Base-by-base conservation (phyloP, 2,113 vertebrate genomes). In the Pygoscelis adeliae region DNA sequence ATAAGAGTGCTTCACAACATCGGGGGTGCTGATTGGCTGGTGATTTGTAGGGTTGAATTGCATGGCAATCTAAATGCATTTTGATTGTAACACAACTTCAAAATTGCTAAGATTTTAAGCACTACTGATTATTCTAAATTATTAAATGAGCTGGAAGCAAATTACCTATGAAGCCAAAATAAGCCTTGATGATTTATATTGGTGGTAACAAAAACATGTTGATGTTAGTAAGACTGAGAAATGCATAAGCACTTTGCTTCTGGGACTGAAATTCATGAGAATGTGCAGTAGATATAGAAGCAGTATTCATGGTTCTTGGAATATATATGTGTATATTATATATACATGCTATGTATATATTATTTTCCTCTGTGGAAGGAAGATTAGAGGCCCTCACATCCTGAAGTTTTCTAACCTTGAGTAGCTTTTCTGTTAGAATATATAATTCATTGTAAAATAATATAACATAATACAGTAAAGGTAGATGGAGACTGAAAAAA, bases 21-120 rank as follows among this genome's bases (percentile, higher is more conserved):
- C 1, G 19, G 94, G 89, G 65, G 95, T 95, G 92, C 80, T 96
- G 95, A 96, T 97, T 95, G 94, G 95, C 69, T 95, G 72, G 18
- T 92, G 95, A 97, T 97, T 97, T 95, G 94, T 72, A 90, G 96
- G 69, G n/a, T 67, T 95, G 86, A 94, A 95, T 95, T 95, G n/a
- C 94, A 89, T 1, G 6, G 95, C 53, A 97, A 87, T 82, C 30
- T 91, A 96, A 96, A 90, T 69, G 25, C 52, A 71, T 89, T 94
- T 89, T 97, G 97, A 92, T 91, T 95, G 88, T 89, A 95, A 80
- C 38, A 67, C 79, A 95, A 97, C 72, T 95, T 93, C 89, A 82
- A 61, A 96, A 95, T 87, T 94, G 61, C 89, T 69, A 79, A 95
- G 88, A 95, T 72, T 93, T 92, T 93, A 95, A 97, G 91, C 92